A percentile compares a stretch with the other conserved stretches of the same genome.
Evolutionary conservation across 2,113 vertebrate species (phyloP).

Genomic region (Pterocles burchelli): DNA sequence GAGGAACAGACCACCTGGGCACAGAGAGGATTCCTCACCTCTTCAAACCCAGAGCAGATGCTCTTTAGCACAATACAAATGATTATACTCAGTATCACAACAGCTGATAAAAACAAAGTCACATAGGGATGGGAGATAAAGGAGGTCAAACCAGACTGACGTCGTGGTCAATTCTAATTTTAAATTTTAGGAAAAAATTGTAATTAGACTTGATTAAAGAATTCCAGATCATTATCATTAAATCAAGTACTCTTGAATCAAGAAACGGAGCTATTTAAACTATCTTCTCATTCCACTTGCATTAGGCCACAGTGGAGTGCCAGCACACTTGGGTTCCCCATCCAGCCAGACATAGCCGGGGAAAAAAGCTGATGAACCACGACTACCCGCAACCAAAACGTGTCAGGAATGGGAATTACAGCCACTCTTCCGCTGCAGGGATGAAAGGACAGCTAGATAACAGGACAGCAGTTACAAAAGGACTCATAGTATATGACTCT

Average conservation of each 20-base stretch:
- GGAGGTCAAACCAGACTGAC: fast-evolving
- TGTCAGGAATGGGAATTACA: neutral
- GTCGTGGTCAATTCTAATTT: neutral
- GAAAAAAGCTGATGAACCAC: fast-evolving
- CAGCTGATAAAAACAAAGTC: neutral
- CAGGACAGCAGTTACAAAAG: neutral
- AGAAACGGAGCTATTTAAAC: neutral
- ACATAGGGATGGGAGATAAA: neutral
- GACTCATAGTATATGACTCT: fast-evolving
- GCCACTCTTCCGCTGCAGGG: fast-evolving
- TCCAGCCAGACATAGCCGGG: fast-evolving
- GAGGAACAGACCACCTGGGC: neutral
- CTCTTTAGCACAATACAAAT: neutral
- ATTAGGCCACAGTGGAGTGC: fast-evolving
- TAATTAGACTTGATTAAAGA: neutral
- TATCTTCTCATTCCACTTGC: neutral
- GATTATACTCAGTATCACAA: neutral
- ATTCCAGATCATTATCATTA: neutral
- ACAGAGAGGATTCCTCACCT: neutral
- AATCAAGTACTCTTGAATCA: neutral
- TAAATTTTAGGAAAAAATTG: neutral
- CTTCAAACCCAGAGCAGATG: neutral
- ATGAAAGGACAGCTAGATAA: neutral
- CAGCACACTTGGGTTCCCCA: neutral
- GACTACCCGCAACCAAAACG: fast-evolving